A percentile compares a stretch with the other conserved stretches of the same genome.
These are phyloP conservation scores for Climacteris rufus DNA, from an alignment of 2,113 vertebrate species.

Conservation along the genomic window DNA sequence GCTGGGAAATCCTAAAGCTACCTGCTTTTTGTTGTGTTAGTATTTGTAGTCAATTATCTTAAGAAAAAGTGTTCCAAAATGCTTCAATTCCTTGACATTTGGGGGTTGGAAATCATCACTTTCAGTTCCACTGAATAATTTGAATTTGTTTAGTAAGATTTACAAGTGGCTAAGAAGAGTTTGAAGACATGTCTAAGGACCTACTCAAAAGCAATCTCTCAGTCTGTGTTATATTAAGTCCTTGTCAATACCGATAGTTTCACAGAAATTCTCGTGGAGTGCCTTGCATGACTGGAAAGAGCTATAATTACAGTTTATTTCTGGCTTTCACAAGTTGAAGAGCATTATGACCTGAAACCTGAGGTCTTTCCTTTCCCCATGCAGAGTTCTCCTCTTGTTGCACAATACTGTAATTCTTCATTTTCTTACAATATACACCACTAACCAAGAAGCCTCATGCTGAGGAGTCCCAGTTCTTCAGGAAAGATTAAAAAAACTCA, in stretches of 20 bases:
- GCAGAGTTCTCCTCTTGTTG: background rate
- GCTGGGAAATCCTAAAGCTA: background rate
- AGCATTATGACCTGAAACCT: background rate
- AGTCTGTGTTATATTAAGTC: background rate
- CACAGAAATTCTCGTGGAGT: background rate
- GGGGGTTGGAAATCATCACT: background rate
- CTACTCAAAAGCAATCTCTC: background rate
- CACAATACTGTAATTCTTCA: background rate
- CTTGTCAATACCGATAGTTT: background rate
- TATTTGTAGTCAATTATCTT: background rate
- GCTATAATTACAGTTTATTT: background rate
- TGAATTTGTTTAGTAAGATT: background rate
- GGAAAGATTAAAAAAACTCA: background rate
- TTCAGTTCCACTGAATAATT: background rate
- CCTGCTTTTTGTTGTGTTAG: background rate
- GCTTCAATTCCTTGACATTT: background rate
- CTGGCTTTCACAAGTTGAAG: background rate
- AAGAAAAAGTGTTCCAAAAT: background rate
- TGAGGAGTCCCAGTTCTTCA: background rate
- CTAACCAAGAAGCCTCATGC: background rate
- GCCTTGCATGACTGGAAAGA: background rate
- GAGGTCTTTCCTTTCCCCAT: background rate
- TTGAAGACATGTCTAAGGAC: background rate
- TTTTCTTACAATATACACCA: background rate
- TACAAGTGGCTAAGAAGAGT: background rate